Evolutionary conservation across 1,140 invertebrate genomes (phyloP), one percentile per base, ranked within the genome.

Genomic region (Saccostrea glomerata): DNA sequence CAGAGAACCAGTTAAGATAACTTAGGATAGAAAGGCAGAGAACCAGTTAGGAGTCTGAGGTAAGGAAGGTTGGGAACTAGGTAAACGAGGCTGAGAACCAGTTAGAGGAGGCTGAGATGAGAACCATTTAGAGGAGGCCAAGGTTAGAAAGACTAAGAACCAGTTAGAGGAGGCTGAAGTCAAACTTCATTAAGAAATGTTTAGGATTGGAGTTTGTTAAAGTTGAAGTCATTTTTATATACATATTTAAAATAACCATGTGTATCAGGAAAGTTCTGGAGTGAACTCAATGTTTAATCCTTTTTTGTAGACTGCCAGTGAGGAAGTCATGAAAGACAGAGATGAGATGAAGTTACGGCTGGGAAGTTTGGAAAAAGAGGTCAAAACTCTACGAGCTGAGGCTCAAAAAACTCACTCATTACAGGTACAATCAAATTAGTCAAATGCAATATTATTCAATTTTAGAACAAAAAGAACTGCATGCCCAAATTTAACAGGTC

Each of bases 31-130:
- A 47, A 47, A 7, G 47, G 9, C 47, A 7, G 47, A 47, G 47
- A 47, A 47, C 47, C 47, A 47, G 47, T 47, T 9, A 47, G 47
- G 47, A 47, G 47, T 6, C 47, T 47, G 47, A 47, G 47, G 47
- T 47, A 47, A 47, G 47, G 91, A 85, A 92, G 90, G 86, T 86
- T 94, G 12, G 90, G 92, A 36, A 63, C 88, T 20, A 94, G 70
- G 60, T 92, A 13, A 90, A 93, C 47, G 92, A 93, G 20, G 82
- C 90, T 12, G 93, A 93, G 84, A 86, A 91, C 77, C 93, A 93
- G 82, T 70, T 93, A 11, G 92, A 93, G 54, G 92, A 93, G 47
- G 88, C 90, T 58, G 92, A 93, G 92, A 93, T 93, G 11, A 47
- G 9, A 9, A 47, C 0, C 7, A 4, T 6, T 9, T 9, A 23